Evolutionary conservation across 1,140 invertebrate genomes (phyloP).

Genomic region (Drosophila eugracilis): DNA sequence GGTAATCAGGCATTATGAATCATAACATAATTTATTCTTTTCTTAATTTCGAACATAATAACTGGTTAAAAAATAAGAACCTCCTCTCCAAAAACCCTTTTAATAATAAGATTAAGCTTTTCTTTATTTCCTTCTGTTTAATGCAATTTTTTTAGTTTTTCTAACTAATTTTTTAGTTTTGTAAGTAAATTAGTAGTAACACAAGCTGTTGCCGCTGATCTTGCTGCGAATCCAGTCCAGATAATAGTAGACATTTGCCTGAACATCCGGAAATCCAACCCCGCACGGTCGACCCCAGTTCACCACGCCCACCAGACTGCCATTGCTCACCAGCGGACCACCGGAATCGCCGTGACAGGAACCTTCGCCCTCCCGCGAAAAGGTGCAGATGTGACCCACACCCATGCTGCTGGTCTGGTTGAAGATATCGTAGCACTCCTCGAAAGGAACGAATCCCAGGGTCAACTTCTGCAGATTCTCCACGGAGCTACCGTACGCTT

Average conservation of each 20-base stretch:
- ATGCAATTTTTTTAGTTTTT: background rate
- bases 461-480: slow-evolving; percentile 60
- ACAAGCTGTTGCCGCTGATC: slow-evolving; percentile 56
- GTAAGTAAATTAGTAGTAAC: slow-evolving; percentile 15
- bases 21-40: no score
- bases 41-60: no score
- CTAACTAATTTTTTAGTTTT: background rate
- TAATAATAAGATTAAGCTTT: background rate
- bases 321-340: slow-evolving; percentile 83
- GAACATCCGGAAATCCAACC: slow-evolving; percentile 85
- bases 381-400: slow-evolving; percentile 86
- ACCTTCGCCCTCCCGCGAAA: slow-evolving; percentile 86
- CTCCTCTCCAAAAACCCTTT: background rate
- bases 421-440: slow-evolving; percentile 58
- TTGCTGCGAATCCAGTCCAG: slow-evolving; percentile 69
- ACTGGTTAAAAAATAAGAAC: no score
- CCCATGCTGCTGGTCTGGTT: slow-evolving; percentile 57
- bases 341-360: slow-evolving; percentile 86
- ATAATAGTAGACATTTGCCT: slow-evolving; percentile 81
- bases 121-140: background rate
- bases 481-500: slow-evolving; percentile 25
- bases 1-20: no score
- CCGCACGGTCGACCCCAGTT: slow-evolving; percentile 86
- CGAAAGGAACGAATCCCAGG: slow-evolving; percentile 46
- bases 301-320: slow-evolving; percentile 85